A percentile compares a stretch with the other conserved stretches of the same genome.
Evolutionary conservation across 1,140 invertebrate species (phyloP).

Genomic region (Sitophilus oryzae): DNA sequence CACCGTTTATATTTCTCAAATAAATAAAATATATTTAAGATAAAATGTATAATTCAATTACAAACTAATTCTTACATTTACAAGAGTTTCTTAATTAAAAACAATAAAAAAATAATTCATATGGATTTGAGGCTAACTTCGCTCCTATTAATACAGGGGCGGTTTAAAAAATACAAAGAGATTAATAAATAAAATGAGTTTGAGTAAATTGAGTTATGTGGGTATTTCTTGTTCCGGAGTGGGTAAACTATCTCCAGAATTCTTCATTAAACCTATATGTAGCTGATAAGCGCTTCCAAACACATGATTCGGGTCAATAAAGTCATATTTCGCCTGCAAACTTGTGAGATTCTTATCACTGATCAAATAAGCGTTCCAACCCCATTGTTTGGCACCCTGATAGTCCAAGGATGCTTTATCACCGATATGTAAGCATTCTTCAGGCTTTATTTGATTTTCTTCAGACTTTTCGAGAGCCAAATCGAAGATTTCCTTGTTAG

Average conservation of each 20-base stretch:
- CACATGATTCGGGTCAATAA: constrained; percentile 30
- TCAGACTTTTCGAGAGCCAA: constrained; percentile 54
- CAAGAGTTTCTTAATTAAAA: no score
- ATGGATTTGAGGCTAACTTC: no score
- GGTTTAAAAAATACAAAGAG: not conserved
- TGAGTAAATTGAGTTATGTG: no score
- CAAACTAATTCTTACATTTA: no score
- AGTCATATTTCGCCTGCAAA: constrained; percentile 31
- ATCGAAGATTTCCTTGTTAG: constrained; percentile 66
- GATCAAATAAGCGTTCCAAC: constrained; percentile 69
- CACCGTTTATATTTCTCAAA: no score
- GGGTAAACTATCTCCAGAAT: constrained; percentile 15
- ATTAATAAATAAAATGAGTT: no score
- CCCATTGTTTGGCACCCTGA: constrained; percentile 61
- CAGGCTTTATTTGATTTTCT: constrained; percentile 45
- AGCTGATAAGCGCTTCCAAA: constrained; percentile 35
- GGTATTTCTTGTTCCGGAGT: constrained; percentile 17
- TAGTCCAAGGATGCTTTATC: constrained; percentile 73
- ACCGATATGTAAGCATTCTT: constrained; percentile 75
- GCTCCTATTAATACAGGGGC: no score
- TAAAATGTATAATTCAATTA: not conserved
- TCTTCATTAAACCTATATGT: constrained; percentile 19
- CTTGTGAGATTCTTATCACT: constrained; percentile 34
- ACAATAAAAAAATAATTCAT: no score
- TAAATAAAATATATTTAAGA: not conserved